Base-by-base conservation (phyloP, 2,797 vertebrate species). In the Acestrorhynchus altus region DNA sequence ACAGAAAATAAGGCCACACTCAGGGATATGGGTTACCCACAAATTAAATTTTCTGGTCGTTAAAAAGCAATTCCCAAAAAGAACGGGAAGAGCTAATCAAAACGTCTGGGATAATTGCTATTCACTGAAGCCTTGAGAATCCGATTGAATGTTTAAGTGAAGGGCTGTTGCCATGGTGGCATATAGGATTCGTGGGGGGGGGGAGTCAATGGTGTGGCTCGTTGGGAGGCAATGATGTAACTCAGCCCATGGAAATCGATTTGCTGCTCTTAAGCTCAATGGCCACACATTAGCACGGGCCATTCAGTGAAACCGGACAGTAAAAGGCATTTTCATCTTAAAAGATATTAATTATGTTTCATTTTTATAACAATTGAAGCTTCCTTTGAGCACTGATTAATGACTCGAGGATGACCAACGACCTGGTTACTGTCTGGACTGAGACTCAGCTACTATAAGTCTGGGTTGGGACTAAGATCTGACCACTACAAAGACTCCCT, bases 31-130 rank as follows among this genome's bases (percentile, higher is more conserved):
- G 74, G 49, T 80, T 82, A 74, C 77, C 46, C 74, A 59, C 61
- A 67, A 79, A 81, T 82, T 77, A 4, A 77, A 85, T 79, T 81
- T 83, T 79, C 73, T 67, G 63, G 82, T 83, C 63, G 64, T 86
- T 86, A 85, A 81, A 83, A 86, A 83, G 80, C 77, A 81, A 81
- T 86, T 83, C 42, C 18, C 44, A 68, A 72, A 75, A 52, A 77
- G 44, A 77, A 59, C 75, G 10, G 18, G 35, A 8, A 28, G 70
- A 76, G 24, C 10, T 85, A 77, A 85, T 73, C 65, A 76, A 74
- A 78, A 76, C 66, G 57, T 56, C 70, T 11, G 9, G 76, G 76
- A 83, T 85, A 76, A 83, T 83, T 83, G 79, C 57, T 78, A 82
- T 66, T 82, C 83, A 76, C 75, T 80, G 81, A 79, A 81, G 78